Conservation (phyloP, 2,888 invertebrate genomes). For the Hemistola chrysoprasaria region DNA sequence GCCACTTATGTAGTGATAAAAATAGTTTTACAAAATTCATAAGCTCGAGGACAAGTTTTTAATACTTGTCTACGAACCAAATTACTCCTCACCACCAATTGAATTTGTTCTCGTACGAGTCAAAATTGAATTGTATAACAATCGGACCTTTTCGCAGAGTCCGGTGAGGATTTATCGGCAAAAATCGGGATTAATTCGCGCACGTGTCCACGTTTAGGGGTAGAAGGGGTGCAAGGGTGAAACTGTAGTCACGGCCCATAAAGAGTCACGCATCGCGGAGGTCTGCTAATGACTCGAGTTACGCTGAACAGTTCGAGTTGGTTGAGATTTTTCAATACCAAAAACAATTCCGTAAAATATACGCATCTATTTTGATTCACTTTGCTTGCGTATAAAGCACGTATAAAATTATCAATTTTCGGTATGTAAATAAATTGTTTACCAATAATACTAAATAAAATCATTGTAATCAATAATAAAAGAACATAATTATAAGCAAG, state of each 20-base stretch:
- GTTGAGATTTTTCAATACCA: constrained; percentile 1
- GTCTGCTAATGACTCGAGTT: constrained; percentile 58
- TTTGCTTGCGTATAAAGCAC: no score
- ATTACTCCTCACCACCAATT: constrained; percentile 21
- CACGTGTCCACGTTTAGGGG: constrained; percentile 77
- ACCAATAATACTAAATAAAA: no score
- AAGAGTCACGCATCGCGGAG: constrained; percentile 71
- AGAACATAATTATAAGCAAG: no score
- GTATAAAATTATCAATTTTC: no score
- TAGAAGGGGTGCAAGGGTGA: constrained; percentile 59
- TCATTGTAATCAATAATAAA: no score
- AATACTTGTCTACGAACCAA: constrained; percentile 26
- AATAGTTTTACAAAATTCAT: no score
- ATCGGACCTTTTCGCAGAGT: constrained; percentile 50
- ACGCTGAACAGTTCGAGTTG: constrained; percentile 6
- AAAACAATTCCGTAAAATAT: no score
- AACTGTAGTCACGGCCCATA: constrained; percentile 69
- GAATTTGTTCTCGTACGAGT: constrained; percentile 17
- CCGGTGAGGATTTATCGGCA: constrained; percentile 51
- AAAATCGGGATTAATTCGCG: constrained; percentile 74
- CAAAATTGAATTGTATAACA: constrained; percentile 52
- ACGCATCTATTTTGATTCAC: no score
- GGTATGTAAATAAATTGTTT: no score
- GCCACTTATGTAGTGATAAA: no score
- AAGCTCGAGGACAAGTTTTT: no score